Percentiles rank a stretch among this genome's conserved stretches.
These are phyloP conservation scores for Ectemnius cavifrons DNA, from an alignment of 2,888 invertebrate genomes.

Conservation along the genomic window DNA sequence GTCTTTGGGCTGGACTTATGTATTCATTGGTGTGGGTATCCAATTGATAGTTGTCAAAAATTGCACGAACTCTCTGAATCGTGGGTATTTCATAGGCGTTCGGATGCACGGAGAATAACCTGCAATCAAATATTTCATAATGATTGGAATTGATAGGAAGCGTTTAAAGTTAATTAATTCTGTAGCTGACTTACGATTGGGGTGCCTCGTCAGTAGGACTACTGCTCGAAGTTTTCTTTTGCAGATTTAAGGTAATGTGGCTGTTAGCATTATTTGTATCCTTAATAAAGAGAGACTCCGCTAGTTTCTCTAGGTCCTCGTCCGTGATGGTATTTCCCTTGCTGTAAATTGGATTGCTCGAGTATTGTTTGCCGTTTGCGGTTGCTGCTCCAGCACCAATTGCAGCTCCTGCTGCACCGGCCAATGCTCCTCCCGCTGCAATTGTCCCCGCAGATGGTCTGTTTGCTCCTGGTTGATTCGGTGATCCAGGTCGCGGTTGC, in stretches of 20 bases:
- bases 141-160: neutral
- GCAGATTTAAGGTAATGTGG: constrained; percentile 85
- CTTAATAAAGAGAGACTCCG: constrained; percentile 85
- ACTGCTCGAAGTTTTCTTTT: constrained; percentile 86
- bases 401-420: constrained; percentile 45
- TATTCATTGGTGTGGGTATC: constrained; percentile 87
- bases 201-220: constrained; percentile 86
- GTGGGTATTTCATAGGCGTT: constrained; percentile 85
- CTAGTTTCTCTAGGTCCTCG: constrained; percentile 83
- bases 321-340: constrained; percentile 80
- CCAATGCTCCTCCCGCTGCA: constrained; percentile 45
- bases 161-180: neutral
- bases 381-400: constrained; percentile 43
- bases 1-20: constrained; percentile 82
- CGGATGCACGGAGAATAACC: constrained; percentile 83
- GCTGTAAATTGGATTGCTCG: constrained; percentile 73
- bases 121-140: constrained; percentile 72
- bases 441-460: constrained; percentile 23
- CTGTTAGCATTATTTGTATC: constrained; percentile 87
- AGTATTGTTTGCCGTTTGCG: constrained; percentile 50
- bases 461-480: constrained; percentile 34
- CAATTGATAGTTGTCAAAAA: constrained; percentile 93
- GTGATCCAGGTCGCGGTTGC: constrained; percentile 30
- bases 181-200: constrained; percentile 83
- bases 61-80: constrained; percentile 83